phyloP scores from a whole-genome alignment of 2,113 vertebrate species.

The Corythornis cristatus region DNA sequence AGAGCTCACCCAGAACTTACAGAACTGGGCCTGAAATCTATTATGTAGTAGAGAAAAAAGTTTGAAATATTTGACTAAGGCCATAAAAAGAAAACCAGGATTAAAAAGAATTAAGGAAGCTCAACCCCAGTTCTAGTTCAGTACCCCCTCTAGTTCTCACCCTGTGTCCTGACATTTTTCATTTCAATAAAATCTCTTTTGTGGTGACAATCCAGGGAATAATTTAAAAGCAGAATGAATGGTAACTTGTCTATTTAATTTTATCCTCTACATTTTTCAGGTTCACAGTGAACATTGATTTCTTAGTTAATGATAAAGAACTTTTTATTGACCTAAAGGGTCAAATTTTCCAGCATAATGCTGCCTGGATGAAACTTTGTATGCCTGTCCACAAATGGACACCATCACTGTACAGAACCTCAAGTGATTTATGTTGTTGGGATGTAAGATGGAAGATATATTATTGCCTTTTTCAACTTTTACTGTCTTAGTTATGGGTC shows the following conservation, averaged over 20 bases:
- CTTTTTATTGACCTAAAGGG: background rate
- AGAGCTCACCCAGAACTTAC: background rate
- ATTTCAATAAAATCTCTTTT: background rate
- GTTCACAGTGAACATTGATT: background rate
- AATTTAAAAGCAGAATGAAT: background rate
- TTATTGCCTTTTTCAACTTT: background rate
- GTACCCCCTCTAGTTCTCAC: background rate
- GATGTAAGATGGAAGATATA: background rate
- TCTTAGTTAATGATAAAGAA: background rate
- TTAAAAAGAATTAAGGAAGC: background rate
- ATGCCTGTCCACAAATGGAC: background rate
- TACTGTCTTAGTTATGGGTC: background rate
- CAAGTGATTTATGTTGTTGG: rapidly evolving
- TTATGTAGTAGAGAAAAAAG: background rate
- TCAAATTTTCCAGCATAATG: background rate
- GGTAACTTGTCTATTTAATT: background rate
- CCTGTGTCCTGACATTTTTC: background rate
- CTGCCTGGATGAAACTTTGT: background rate
- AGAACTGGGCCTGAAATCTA: background rate
- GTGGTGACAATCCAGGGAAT: background rate
- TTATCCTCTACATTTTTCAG: background rate
- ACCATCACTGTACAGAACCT: background rate
- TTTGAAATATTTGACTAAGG: background rate
- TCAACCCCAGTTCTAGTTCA: background rate
- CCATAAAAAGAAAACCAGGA: background rate